phyloP scores from a whole-genome alignment of 2,113 vertebrate genomes.

The Paedocypris sp. region DNA sequence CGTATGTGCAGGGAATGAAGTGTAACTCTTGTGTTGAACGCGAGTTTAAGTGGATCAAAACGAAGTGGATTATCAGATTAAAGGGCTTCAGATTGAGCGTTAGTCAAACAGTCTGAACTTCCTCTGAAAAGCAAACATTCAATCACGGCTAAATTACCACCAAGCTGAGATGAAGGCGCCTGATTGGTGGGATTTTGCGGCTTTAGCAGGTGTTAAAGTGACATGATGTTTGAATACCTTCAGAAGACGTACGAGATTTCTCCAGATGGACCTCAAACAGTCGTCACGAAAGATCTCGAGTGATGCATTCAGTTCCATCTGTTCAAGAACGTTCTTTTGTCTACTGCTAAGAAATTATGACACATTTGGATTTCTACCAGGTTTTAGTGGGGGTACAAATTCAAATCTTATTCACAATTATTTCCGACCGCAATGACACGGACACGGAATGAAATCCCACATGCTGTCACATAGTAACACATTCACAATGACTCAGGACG shows the following conservation, averaged over 20 bases:
- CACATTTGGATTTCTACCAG: too few relatives aligned
- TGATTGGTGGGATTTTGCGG: background rate
- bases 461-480: background rate
- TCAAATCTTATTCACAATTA: too few relatives aligned
- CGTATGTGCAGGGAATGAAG: constrained; percentile 13
- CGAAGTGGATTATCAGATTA: constrained; percentile 65
- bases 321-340: background rate
- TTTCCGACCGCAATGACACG: background rate
- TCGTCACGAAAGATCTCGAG: too few relatives aligned
- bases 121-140: constrained; percentile 46
- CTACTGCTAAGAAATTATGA: too few relatives aligned
- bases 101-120: constrained; percentile 56
- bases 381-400: too few relatives aligned
- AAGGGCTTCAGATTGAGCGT: constrained; percentile 52
- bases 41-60: constrained; percentile 50
- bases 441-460: background rate
- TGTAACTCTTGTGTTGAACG: constrained; percentile 53
- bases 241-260: background rate
- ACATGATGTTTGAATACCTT: background rate
- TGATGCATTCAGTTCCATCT: background rate
- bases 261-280: background rate
- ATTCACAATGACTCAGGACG: constrained; percentile 24
- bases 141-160: constrained; percentile 40
- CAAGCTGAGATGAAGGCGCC: background rate
- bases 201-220: background rate